phyloP scores from a whole-genome alignment of 2,113 vertebrate genomes.

The Neofelis nebulosa region DNA sequence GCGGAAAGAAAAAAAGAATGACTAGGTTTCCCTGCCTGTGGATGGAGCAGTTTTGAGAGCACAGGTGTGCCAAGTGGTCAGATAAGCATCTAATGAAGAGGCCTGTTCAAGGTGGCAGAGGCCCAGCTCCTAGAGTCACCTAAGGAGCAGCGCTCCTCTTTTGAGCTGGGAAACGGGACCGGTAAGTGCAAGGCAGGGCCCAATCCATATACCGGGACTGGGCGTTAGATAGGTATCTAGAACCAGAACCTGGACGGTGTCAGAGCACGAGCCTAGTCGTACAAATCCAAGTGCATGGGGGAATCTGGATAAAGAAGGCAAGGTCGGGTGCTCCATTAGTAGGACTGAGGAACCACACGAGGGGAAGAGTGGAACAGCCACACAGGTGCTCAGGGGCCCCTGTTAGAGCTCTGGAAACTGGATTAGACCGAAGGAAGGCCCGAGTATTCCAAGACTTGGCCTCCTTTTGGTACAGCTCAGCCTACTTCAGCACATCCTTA shows the following conservation, averaged over 20 bases:
- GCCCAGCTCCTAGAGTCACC: background rate
- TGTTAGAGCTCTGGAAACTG: background rate
- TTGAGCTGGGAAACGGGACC: background rate
- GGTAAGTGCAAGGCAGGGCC: background rate
- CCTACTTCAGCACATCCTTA: background rate
- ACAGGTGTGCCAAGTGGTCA: background rate
- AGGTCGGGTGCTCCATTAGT: background rate
- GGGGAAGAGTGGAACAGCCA: background rate
- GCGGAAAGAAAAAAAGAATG: background rate
- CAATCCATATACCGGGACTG: background rate
- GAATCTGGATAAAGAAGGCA: background rate
- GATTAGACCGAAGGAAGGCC: background rate
- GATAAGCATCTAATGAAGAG: background rate
- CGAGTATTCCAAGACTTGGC: background rate
- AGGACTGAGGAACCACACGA: background rate
- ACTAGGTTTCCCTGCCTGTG: background rate
- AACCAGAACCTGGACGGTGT: background rate
- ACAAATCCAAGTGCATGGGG: background rate
- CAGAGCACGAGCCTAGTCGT: background rate
- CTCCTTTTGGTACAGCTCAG: background rate
- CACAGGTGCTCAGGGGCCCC: background rate
- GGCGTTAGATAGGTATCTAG: background rate
- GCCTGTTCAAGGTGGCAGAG: background rate
- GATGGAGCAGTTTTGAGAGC: background rate
- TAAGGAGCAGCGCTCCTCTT: background rate